Percentiles rank a stretch among this genome's conserved stretches.
These are phyloP conservation scores for Scomberomorus guttatus DNA, from an alignment of 2,797 vertebrate species.

Conservation along the genomic window DNA sequence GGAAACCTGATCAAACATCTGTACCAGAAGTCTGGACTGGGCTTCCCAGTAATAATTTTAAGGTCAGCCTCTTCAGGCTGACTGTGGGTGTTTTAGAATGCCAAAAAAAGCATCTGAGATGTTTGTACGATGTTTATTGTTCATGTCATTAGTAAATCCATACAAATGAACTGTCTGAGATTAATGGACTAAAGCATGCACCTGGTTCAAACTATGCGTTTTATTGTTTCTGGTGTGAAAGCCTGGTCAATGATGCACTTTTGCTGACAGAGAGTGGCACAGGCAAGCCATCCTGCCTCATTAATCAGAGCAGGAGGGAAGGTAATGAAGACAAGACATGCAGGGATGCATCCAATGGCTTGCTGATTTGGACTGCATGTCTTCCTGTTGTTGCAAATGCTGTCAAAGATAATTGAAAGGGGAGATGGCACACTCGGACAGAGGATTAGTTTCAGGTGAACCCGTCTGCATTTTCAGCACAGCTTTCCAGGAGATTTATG, in stretches of 20 bases:
- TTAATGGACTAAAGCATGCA: slow-evolving; percentile 24
- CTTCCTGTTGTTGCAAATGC: slow-evolving; percentile 44
- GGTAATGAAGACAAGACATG: slow-evolving; percentile 60
- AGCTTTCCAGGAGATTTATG: slow-evolving; percentile 59
- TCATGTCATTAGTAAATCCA: slow-evolving; percentile 3
- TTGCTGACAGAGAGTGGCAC: slow-evolving; percentile 42
- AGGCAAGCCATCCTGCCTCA: slow-evolving; percentile 51
- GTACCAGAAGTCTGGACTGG: too few relatives aligned
- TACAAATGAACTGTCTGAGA: slow-evolving; percentile 24
- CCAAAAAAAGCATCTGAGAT: too few relatives aligned
- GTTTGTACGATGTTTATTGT: not conserved
- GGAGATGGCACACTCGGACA: slow-evolving; percentile 41
- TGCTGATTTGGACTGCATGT: too few relatives aligned
- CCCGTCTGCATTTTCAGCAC: slow-evolving; percentile 24
- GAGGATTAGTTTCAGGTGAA: slow-evolving; percentile 63
- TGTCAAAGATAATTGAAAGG: slow-evolving; percentile 65
- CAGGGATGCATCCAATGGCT: slow-evolving; percentile 57
- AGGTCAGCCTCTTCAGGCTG: too few relatives aligned
- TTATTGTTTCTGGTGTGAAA: slow-evolving; percentile 11
- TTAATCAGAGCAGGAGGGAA: slow-evolving; percentile 69
- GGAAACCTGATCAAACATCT: too few relatives aligned
- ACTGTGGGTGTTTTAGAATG: too few relatives aligned
- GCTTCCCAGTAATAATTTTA: too few relatives aligned
- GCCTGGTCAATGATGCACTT: slow-evolving; percentile 22
- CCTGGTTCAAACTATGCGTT: not conserved